Conservation (phyloP, 2,888 invertebrate species). For the Dolomedes plantarius region DNA sequence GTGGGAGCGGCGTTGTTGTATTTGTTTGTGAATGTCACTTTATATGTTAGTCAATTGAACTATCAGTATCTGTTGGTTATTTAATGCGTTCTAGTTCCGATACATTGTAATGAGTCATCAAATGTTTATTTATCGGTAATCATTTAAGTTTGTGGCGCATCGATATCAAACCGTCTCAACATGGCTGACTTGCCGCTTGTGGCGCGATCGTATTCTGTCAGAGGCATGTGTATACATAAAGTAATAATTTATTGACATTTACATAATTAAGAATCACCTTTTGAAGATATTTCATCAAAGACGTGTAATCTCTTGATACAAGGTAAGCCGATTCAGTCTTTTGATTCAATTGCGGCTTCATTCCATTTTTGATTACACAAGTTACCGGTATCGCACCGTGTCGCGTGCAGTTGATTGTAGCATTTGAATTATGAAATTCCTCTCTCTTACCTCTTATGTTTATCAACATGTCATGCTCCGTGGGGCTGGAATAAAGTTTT, state of each 20-base stretch:
- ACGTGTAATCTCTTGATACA: background rate
- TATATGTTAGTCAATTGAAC: slow-evolving; percentile 4
- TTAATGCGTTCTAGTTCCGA: background rate
- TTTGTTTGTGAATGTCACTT: slow-evolving; percentile 48
- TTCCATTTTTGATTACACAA: no score
- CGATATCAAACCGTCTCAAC: slow-evolving; percentile 47
- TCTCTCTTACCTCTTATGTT: no score
- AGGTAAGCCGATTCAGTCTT: slow-evolving; percentile 28
- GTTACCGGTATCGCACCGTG: slow-evolving; percentile 14
- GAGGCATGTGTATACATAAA: slow-evolving; percentile 46
- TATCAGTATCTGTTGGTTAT: background rate
- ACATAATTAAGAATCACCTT: slow-evolving; percentile 5
- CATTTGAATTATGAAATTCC: no score
- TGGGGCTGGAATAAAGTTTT: no score
- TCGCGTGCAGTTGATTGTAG: background rate
- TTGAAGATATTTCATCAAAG: background rate
- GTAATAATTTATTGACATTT: slow-evolving; percentile 34
- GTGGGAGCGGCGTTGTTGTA: slow-evolving; percentile 64
- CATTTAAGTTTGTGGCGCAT: slow-evolving; percentile 5
- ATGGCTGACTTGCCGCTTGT: slow-evolving; percentile 68
- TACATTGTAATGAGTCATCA: background rate
- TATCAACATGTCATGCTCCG: no score
- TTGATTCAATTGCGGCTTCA: background rate
- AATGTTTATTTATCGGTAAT: slow-evolving; percentile 42
- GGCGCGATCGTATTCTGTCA: slow-evolving; percentile 61